Base-by-base conservation (phyloP, 1,140 invertebrate genomes). In the Phenacoccus solenopsis region DNA sequence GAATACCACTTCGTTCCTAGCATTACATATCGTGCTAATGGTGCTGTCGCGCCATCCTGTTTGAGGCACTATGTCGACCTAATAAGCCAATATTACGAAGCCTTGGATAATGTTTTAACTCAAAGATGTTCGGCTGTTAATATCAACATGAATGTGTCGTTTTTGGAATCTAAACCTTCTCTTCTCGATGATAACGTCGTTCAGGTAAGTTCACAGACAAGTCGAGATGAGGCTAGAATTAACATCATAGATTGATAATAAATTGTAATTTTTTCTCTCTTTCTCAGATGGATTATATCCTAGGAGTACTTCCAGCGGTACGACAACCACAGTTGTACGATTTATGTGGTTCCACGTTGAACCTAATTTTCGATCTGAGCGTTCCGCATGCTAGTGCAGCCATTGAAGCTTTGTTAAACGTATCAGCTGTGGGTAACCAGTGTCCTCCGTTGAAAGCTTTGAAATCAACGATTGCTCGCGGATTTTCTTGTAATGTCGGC, bases 91-190 rank as follows among this genome's bases (percentile, higher is more conserved):
- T 89, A 91, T 76, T 95, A 96, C 74, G 78, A 80, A 16, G 86
- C 86, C 61, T 78, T 98, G 0, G 94, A 96, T 76, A 84, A 82
- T 70, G 83, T 94, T 72, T 80, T 98, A 5, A 94, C 91, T 2
- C 88, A 93, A 76, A 85, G 93, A 75, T 98, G 95, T 80, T 96
- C 93, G 0, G 92, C 91, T 25, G 90, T 97, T 1, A 95, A 94
- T 77, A 92, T 97, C 0, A 91, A 94, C 75, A 96, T 96, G 84
- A 94, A 95, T 76, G 93, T 96, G 1, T 89, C 90, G 0, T 95
- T 97, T 75, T 82, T 93, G 0, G 88, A 90, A 74, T 88, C 90
- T 1, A 84, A 87, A 75, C 88, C 91, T 49, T 81, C 80, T 69
- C 78, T 93, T 20, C 74, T 90, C 0, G 90, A 93, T 77, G 91